Evolutionary conservation across 1,140 invertebrate genomes (phyloP).

Genomic region (Harpegnathos saltator): DNA sequence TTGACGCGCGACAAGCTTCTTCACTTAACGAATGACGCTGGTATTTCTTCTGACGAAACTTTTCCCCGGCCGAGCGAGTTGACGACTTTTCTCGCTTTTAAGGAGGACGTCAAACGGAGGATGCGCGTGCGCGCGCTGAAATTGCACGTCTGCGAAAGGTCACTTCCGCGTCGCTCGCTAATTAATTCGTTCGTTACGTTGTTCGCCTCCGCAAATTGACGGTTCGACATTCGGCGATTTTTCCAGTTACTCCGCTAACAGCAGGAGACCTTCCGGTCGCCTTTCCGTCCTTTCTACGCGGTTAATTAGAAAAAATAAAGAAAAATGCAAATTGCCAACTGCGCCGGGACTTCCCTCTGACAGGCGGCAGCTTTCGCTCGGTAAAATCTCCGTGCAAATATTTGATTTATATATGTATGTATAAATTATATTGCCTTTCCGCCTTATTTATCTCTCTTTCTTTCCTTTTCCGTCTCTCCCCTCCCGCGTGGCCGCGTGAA

Average conservation of each 20-base stretch:
- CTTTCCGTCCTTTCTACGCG: background rate
- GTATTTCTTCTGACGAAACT: conserved; percentile 24
- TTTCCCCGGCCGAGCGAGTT: conserved; percentile 17
- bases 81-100: conserved; percentile 37
- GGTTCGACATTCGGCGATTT: conserved; percentile 36
- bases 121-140: conserved; percentile 16
- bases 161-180: conserved; percentile 32
- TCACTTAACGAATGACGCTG: conserved; percentile 26
- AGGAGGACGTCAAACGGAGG: conserved; percentile 11
- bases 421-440: background rate
- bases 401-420: background rate
- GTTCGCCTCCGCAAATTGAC: conserved; percentile 20
- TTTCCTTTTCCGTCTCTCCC: background rate
- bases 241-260: conserved; percentile 18
- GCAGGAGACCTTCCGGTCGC: background rate
- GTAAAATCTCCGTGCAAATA: background rate
- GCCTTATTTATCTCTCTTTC: background rate
- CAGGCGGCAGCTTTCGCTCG: background rate
- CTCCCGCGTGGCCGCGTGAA: background rate
- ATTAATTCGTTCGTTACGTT: conserved; percentile 30
- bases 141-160: conserved; percentile 17
- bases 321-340: background rate
- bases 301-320: no score
- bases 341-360: background rate
- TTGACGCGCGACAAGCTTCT: conserved; percentile 36